Conservation (phyloP, 1,140 invertebrate genomes). For the Dryas iulia region DNA sequence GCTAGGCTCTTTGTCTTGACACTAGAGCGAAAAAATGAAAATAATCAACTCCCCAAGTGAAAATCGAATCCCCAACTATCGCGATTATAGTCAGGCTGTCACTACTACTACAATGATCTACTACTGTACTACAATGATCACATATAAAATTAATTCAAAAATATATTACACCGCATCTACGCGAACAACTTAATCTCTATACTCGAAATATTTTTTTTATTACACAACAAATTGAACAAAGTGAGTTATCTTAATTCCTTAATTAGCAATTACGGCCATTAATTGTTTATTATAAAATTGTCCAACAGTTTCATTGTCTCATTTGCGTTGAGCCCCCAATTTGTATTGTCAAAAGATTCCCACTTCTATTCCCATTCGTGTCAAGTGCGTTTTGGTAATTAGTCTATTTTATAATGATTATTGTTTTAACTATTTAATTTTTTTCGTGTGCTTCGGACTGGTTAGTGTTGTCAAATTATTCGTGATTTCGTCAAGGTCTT, state of each 20-base stretch:
- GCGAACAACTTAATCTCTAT: background rate
- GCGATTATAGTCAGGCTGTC: no score
- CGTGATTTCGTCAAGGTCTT: constrained; percentile 49
- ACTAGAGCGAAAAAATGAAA: no score
- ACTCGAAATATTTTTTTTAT: background rate
- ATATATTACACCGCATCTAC: background rate
- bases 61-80: no score
- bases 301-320: constrained; percentile 31
- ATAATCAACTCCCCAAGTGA: no score
- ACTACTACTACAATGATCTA: no score
- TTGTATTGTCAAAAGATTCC: constrained; percentile 60
- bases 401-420: constrained; percentile 38
- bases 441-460: constrained; percentile 14
- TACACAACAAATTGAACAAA: constrained; percentile 15
- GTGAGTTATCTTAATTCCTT: constrained; percentile 11
- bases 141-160: no score
- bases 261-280: constrained; percentile 24
- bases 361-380: constrained; percentile 58
- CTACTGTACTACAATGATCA: no score
- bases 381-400: constrained; percentile 62
- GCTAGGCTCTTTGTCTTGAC: no score
- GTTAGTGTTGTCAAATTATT: constrained; percentile 57
- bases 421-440: constrained; percentile 43
- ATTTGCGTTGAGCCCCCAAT: constrained; percentile 34
- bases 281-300: constrained; percentile 31